phyloP scores from a whole-genome alignment of 2,797 vertebrate species.

The Linurgus olivaceus region DNA sequence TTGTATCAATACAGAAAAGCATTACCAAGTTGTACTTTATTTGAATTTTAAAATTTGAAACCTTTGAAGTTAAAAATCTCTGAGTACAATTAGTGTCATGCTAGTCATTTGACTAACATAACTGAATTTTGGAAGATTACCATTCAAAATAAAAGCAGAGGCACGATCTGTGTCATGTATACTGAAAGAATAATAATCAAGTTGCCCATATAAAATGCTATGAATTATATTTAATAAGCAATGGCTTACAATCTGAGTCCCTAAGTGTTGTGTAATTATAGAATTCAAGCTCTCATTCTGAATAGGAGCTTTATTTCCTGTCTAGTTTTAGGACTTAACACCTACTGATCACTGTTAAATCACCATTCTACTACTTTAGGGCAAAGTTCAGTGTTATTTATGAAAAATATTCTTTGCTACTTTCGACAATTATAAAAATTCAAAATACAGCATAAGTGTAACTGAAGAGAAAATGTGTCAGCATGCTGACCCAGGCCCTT shows the following conservation, averaged over 20 bases:
- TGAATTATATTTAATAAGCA: conserved; percentile 46
- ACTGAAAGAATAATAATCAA: conserved; percentile 39
- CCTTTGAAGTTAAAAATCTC: not conserved
- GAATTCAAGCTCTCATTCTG: not conserved
- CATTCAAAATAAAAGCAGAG: conserved; percentile 37
- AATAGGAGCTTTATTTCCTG: not conserved
- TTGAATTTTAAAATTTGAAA: not conserved
- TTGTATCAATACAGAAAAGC: not conserved
- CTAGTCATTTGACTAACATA: conserved; percentile 26
- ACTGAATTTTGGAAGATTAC: not conserved
- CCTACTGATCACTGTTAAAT: not conserved
- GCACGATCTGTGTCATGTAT: not conserved
- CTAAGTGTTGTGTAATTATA: not conserved
- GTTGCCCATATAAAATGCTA: conserved; percentile 1
- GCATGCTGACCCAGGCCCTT: not conserved
- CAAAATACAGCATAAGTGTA: not conserved
- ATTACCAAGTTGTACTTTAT: not conserved
- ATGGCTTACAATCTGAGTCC: not conserved
- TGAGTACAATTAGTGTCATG: conserved; percentile 5
- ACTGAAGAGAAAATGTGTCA: not conserved
- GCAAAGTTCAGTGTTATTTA: not conserved
- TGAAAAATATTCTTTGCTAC: not conserved
- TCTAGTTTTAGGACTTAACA: not conserved
- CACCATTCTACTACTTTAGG: not conserved
- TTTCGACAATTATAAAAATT: not conserved